phyloP scores from a whole-genome alignment of 1,140 invertebrate genomes.

The Atta colombica region DNA sequence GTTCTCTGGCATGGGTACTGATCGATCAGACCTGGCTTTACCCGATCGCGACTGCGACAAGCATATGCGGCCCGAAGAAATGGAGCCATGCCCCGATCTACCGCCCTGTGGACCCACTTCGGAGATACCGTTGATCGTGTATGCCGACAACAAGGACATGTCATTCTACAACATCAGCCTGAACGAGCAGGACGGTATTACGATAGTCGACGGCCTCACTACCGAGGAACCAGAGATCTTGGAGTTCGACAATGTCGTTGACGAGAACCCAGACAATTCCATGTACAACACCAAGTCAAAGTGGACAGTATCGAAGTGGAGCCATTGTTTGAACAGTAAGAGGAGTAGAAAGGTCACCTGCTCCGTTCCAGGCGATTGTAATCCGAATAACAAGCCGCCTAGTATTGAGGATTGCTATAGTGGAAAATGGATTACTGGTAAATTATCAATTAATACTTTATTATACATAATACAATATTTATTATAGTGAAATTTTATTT shows the following conservation, averaged over 20 bases:
- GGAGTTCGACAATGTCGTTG: conserved; percentile 82
- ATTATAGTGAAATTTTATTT: background rate
- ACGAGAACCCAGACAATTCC: conserved; percentile 79
- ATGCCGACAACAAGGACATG: conserved; percentile 77
- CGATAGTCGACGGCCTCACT: conserved; percentile 72
- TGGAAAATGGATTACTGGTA: conserved; percentile 81
- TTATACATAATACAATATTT: background rate
- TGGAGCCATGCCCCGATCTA: conserved; percentile 89
- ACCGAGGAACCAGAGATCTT: conserved; percentile 81
- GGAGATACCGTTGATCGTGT: conserved; percentile 78
- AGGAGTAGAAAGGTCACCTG: conserved; percentile 79
- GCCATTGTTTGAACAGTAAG: conserved; percentile 75
- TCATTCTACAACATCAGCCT: conserved; percentile 81
- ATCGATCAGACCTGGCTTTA: conserved; percentile 88
- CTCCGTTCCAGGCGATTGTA: conserved; percentile 77
- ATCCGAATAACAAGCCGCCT: conserved; percentile 74
- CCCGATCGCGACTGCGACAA: conserved; percentile 90
- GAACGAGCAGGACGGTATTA: conserved; percentile 76
- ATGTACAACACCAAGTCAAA: conserved; percentile 81
- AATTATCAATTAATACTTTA: conserved; percentile 21
- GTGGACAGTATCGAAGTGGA: conserved; percentile 82
- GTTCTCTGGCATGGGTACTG: conserved; percentile 87
- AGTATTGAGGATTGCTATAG: conserved; percentile 74
- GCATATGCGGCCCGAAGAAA: conserved; percentile 88
- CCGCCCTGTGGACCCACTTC: conserved; percentile 86